Evolutionary conservation across 2,113 vertebrate species (phyloP).

Genomic region (Elachura formosa): DNA sequence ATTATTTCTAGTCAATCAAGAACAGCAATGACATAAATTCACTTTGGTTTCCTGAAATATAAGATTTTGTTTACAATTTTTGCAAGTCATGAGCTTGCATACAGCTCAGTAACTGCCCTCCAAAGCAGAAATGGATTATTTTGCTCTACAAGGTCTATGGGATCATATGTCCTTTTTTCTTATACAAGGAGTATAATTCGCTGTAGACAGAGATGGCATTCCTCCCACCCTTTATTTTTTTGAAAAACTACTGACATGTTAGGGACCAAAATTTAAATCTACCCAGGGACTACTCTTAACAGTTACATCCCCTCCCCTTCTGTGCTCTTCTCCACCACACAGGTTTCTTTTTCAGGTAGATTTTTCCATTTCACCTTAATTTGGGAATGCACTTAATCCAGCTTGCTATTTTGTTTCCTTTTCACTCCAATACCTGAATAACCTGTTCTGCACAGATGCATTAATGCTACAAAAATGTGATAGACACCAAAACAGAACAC

Average conservation of each 20-base stretch:
- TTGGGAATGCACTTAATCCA: background rate
- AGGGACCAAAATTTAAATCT: background rate
- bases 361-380: background rate
- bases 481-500: background rate
- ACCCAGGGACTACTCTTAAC: background rate
- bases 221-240: background rate
- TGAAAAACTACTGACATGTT: background rate
- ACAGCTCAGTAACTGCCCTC: background rate
- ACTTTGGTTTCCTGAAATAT: background rate
- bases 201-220: background rate
- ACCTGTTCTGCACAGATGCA: background rate
- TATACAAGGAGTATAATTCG: background rate
- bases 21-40: background rate
- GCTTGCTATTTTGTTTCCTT: background rate
- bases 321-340: background rate
- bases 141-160: background rate
- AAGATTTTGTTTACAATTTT: background rate
- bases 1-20: background rate
- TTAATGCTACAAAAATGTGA: background rate
- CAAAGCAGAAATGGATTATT: background rate
- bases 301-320: background rate
- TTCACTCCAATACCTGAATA: background rate
- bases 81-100: background rate
- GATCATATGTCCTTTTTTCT: background rate
- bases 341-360: background rate